These are phyloP conservation scores for Cavia porcellus DNA, from an alignment of 2,113 vertebrate genomes.

Conservation along the genomic window DNA sequence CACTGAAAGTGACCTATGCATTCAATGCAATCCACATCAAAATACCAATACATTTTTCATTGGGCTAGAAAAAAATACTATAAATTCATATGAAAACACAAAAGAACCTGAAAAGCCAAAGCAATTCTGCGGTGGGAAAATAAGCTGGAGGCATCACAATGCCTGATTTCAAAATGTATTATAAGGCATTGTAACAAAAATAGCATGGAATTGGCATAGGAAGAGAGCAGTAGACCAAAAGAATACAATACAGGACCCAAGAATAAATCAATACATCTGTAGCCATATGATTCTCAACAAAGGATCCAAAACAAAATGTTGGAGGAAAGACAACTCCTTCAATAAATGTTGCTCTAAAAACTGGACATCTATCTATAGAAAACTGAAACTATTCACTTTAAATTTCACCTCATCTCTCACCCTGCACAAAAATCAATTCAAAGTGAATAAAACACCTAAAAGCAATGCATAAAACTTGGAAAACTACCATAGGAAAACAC, in stretches of 20 bases:
- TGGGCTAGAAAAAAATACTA: not conserved
- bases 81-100: not conserved
- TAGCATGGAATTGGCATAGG: not conserved
- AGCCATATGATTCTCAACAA: not conserved
- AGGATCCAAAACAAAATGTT: not conserved
- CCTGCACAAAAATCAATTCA: not conserved
- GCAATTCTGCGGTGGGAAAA: not conserved
- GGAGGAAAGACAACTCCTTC: not conserved
- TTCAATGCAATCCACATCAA: not conserved
- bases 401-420: not conserved
- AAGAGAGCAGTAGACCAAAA: not conserved
- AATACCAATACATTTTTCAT: not conserved
- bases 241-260: not conserved
- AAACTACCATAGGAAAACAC: not conserved
- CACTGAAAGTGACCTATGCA: not conserved
- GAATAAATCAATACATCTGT: not conserved
- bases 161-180: not conserved
- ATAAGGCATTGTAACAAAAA: not conserved
- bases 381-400: not conserved
- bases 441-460: not conserved
- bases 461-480: not conserved
- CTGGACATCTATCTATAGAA: not conserved
- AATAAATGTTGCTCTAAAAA: not conserved
- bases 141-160: not conserved
- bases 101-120: not conserved